Conservation (phyloP, 1,140 invertebrate species). For the Eufriesea mexicana region DNA sequence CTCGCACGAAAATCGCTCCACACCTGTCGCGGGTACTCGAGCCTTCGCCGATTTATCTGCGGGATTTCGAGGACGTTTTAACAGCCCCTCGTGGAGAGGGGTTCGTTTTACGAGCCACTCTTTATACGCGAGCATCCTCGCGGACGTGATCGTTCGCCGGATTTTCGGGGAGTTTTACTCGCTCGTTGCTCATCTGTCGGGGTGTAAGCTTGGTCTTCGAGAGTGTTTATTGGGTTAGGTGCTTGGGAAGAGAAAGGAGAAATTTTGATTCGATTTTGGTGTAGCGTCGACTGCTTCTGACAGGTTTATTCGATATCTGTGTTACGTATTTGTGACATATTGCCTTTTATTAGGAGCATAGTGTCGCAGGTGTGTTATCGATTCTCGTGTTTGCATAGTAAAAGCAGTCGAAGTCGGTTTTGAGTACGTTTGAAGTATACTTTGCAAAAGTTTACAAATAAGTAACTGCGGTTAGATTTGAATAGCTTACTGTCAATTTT, state of each 20-base stretch:
- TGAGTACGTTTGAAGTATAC: too few relatives aligned
- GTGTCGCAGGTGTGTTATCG: too few relatives aligned
- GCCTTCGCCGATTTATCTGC: neutral
- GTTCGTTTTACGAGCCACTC: neutral
- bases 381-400: too few relatives aligned
- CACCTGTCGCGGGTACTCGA: neutral
- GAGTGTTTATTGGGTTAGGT: neutral
- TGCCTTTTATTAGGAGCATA: too few relatives aligned
- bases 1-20: neutral
- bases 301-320: too few relatives aligned
- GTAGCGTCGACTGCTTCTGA: neutral
- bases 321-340: too few relatives aligned
- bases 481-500: too few relatives aligned
- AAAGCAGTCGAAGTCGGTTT: too few relatives aligned
- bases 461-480: too few relatives aligned
- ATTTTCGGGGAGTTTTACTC: neutral
- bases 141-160: neutral
- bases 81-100: neutral
- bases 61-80: neutral
- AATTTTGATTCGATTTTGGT: neutral
- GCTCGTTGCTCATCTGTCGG: neutral
- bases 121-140: too few relatives aligned
- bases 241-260: neutral
- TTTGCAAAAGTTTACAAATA: too few relatives aligned
- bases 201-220: too few relatives aligned